phyloP scores from a whole-genome alignment of 2,113 vertebrate genomes.

The Neogobius melanostomus region DNA sequence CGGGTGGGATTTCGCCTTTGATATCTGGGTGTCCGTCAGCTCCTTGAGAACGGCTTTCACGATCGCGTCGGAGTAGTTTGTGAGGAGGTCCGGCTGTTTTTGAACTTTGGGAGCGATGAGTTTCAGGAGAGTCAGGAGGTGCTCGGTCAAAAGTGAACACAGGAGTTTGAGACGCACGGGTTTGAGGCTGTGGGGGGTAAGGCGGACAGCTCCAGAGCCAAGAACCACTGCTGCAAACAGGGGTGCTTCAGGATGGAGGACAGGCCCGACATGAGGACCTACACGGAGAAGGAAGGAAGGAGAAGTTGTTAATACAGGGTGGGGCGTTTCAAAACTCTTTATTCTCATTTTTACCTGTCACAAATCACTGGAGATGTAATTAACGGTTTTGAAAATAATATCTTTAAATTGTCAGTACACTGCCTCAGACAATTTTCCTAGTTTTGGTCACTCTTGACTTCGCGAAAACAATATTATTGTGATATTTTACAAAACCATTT shows the following conservation, averaged over 20 bases:
- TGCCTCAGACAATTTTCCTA: no score
- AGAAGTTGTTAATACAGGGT: not conserved
- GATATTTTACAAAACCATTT: no score
- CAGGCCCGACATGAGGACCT: constrained; percentile 79
- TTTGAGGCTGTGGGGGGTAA: constrained; percentile 82
- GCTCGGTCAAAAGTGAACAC: constrained; percentile 73
- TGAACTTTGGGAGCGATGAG: constrained; percentile 57
- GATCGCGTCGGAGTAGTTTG: constrained; percentile 74
- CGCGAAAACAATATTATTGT: no score
- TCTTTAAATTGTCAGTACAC: no score
- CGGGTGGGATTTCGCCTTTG: constrained; percentile 58
- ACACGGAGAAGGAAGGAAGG: constrained; percentile 28
- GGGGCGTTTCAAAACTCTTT: not conserved
- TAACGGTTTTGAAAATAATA: no score
- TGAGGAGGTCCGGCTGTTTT: constrained; percentile 62
- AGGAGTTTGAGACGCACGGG: constrained; percentile 80
- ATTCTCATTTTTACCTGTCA: no score
- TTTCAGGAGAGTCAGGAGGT: constrained; percentile 78
- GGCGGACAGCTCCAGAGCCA: constrained; percentile 81
- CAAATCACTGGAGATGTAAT: no score
- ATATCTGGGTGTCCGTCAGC: constrained; percentile 40
- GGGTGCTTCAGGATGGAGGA: constrained; percentile 84
- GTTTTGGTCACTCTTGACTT: no score
- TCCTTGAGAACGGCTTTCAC: constrained; percentile 78
- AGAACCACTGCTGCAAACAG: constrained; percentile 86